Evolutionary conservation across 2,888 invertebrate species (phyloP).

Genomic region (Pseudoips prasinana): DNA sequence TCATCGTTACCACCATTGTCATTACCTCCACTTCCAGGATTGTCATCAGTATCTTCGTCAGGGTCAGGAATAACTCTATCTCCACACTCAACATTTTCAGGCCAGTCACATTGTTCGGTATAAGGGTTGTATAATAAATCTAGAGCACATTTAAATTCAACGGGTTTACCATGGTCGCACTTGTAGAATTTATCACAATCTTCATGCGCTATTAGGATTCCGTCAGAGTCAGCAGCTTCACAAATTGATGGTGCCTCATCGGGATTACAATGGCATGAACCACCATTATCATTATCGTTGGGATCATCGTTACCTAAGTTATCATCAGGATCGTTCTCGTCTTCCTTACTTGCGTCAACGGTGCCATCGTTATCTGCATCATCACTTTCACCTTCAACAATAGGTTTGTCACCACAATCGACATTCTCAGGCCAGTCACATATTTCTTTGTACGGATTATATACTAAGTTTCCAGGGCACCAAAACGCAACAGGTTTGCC

Average conservation of each 20-base stretch:
- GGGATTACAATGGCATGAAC: slow-evolving; percentile 29
- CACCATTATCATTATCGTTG: not conserved
- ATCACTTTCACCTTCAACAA: slow-evolving; percentile 19
- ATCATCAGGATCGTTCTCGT: slow-evolving; percentile 1
- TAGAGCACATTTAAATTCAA: slow-evolving; percentile 16
- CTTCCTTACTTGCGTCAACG: slow-evolving; percentile 1
- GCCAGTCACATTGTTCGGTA: slow-evolving; percentile 35
- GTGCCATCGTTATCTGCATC: slow-evolving; percentile 9
- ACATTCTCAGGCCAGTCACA: slow-evolving; percentile 49
- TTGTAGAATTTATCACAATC: slow-evolving; percentile 40
- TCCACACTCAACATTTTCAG: slow-evolving; percentile 34
- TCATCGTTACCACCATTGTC: slow-evolving; percentile 1
- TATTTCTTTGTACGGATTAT: slow-evolving; percentile 31
- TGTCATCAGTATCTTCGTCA: slow-evolving; percentile 2
- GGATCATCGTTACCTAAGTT: slow-evolving; percentile 1
- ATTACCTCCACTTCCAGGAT: not conserved
- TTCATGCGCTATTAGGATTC: slow-evolving; percentile 34
- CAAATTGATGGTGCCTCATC: slow-evolving; percentile 39
- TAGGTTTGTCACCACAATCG: slow-evolving; percentile 37
- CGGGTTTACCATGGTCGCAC: slow-evolving; percentile 32
- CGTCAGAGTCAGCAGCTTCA: slow-evolving; percentile 22
- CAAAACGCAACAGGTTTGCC: slow-evolving; percentile 32
- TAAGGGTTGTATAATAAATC: slow-evolving; percentile 30
- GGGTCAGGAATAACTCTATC: slow-evolving; percentile 23
- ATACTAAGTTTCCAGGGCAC: slow-evolving; percentile 35